phyloP scores from a whole-genome alignment of 2,888 invertebrate species.

The Orthosia gothica region DNA sequence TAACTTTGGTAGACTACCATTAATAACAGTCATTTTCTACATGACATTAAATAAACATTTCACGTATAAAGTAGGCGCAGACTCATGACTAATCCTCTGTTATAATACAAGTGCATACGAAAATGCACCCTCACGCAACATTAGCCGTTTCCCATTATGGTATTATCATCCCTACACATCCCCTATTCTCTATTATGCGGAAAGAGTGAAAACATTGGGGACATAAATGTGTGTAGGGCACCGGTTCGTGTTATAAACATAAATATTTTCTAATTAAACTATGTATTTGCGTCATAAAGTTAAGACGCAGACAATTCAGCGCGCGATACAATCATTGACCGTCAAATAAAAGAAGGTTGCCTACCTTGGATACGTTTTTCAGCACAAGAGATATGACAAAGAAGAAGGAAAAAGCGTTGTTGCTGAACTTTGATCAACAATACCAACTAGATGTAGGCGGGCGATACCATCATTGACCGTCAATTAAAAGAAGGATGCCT shows the following conservation, averaged over 20 bases:
- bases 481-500: neutral
- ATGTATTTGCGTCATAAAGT: no score
- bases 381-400: neutral
- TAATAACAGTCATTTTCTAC: no score
- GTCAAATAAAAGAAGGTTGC: neutral
- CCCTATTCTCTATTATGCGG: conserved; percentile 71
- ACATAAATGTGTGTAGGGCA: conserved; percentile 11
- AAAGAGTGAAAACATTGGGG: conserved; percentile 70
- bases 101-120: conserved; percentile 76
- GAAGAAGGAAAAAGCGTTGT: no score
- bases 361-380: neutral
- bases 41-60: neutral
- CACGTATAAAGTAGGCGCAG: neutral
- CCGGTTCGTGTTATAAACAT: neutral
- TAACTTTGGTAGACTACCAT: no score
- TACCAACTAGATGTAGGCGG: no score
- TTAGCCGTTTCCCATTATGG: conserved; percentile 78
- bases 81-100: conserved; percentile 45
- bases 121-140: conserved; percentile 82
- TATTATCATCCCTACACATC: conserved; percentile 73
- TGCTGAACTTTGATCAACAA: no score
- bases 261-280: neutral
- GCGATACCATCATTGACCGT: no score
- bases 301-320: neutral
- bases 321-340: neutral